A percentile compares a stretch with the other conserved stretches of the same genome.
Evolutionary conservation across 2,797 vertebrate genomes (phyloP).

Genomic region (Clarias platycephalus): DNA sequence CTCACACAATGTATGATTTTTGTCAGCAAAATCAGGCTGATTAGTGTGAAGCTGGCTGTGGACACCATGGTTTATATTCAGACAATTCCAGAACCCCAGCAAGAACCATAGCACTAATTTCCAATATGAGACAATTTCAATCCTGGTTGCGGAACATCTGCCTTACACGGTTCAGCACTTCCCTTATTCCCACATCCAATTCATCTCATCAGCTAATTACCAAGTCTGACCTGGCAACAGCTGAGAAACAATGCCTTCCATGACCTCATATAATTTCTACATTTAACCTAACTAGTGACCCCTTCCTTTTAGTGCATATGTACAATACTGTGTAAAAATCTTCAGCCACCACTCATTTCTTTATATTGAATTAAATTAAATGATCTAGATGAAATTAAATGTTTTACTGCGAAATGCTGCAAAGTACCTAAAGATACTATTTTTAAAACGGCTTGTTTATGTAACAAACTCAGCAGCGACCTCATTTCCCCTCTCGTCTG

Average conservation of each 20-base stretch:
- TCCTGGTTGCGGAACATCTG: neutral
- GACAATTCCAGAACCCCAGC: neutral
- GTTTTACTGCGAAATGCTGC: too few relatives aligned
- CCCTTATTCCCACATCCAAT: neutral
- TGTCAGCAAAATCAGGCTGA: neutral
- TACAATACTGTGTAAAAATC: neutral
- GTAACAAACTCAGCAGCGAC: too few relatives aligned
- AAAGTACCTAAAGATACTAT: too few relatives aligned
- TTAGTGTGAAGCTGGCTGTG: too few relatives aligned
- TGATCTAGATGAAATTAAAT: too few relatives aligned
- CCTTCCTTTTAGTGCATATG: neutral
- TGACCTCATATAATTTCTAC: neutral
- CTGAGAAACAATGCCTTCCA: neutral
- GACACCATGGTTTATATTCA: neutral
- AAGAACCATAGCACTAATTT: neutral
- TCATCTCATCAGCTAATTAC: neutral
- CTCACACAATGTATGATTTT: neutral
- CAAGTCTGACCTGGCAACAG: neutral
- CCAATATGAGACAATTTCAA: neutral
- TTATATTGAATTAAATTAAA: too few relatives aligned
- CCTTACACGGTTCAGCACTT: neutral
- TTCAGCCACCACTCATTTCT: too few relatives aligned
- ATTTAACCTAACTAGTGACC: neutral
- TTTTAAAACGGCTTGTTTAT: too few relatives aligned
- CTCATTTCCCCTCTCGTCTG: too few relatives aligned